Evolutionary conservation across 2,888 invertebrate species (phyloP).

Genomic region (Heteromyza rotundicornis): DNA sequence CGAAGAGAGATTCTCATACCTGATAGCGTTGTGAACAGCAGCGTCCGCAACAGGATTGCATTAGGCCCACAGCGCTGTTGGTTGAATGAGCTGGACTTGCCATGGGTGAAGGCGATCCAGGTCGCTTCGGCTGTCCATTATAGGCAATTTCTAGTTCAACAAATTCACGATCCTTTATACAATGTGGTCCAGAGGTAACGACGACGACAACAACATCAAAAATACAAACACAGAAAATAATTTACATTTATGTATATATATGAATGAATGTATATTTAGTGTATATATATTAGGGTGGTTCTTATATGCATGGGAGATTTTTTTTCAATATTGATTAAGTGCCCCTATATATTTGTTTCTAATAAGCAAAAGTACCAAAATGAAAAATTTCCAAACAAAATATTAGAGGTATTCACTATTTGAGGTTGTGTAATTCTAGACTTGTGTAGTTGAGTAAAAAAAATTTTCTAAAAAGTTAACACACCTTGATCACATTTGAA

Average conservation of each 20-base stretch:
- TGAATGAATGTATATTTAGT: conserved; percentile 6
- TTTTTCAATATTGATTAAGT: no score
- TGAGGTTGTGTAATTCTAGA: no score
- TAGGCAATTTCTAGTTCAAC: conserved; percentile 94
- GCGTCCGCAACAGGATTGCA: conserved; percentile 83
- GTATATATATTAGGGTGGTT: no score
- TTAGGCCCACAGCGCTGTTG: conserved; percentile 71
- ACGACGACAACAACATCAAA: background rate
- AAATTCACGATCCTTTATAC: conserved; percentile 87
- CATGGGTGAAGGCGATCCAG: conserved; percentile 85
- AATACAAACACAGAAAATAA: background rate
- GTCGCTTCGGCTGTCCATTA: conserved; percentile 92
- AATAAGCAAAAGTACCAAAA: no score
- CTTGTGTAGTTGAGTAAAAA: no score
- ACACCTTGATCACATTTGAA: no score
- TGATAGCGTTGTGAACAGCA: conserved; percentile 90
- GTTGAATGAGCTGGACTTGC: conserved; percentile 88
- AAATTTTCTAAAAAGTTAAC: no score
- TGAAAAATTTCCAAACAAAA: no score
- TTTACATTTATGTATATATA: background rate
- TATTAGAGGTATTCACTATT: no score
- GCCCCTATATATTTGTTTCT: no score
- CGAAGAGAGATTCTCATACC: no score
- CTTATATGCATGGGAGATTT: no score
- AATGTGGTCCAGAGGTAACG: background rate